Base-by-base conservation (phyloP, 2,113 vertebrate species). In the Synodontis membranacea region DNA sequence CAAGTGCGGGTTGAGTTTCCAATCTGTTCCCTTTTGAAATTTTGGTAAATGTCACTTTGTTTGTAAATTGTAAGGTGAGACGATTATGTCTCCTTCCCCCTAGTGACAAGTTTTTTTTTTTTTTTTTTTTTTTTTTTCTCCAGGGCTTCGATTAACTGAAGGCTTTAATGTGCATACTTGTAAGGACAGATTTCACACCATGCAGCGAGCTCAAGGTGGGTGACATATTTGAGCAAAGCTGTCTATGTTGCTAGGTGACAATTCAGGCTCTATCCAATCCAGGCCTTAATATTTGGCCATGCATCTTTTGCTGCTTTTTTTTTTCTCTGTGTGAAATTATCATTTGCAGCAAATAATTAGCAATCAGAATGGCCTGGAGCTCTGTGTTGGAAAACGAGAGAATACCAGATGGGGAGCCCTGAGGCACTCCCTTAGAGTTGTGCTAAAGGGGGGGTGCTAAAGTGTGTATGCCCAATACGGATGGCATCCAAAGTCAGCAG, bases 321-420 rank as follows among this genome's bases (percentile, higher is more conserved):
- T 90, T 76, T 86, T 82, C 34, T 91, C 91, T 89, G 86, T 91
- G 91, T 93, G 90, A 92, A 93, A 93, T 86, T 58, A 92, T 91
- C 92, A 92, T 94, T 93, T 90, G 89, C 91, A 68, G 90, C 70
- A 90, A 93, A 93, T 95, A 93, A 94, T 95, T 93, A 93, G 93
- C 91, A 91, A 92, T 91, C 91, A 91, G 90, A 88, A 82, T 87
- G 78, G 89, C 90, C 88, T 80, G 82, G 89, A 87, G 86, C 89
- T 88, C 87, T 34, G 87, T 89, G 85, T 83, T 84, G 90, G 86
- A 89, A 90, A 86, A 88, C 66, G 91, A 93, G 91, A 86, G 5
- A 7, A 34, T 82, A 89, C 91, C 93, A 93, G 89, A 92, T 91
- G 88, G 91, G 92, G 89, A 87, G 91, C 78, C 89, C 90, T 34